These are phyloP conservation scores for Pimpla rufipes DNA, from an alignment of 2,888 invertebrate species.

Conservation along the genomic window DNA sequence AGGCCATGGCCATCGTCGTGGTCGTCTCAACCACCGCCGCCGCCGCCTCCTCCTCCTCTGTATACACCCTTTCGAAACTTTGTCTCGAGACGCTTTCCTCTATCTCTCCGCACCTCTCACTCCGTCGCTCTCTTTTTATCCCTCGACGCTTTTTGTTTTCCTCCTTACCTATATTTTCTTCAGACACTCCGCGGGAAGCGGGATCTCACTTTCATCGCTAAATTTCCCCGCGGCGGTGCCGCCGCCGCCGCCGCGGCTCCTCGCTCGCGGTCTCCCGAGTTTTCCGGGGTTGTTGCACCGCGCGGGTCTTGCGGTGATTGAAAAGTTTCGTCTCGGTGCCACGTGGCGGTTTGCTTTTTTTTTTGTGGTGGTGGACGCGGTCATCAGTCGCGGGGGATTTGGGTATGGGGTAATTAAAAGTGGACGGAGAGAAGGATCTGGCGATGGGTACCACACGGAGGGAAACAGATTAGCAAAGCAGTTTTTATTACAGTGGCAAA, in stretches of 20 bases:
- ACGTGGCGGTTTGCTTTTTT: too few relatives aligned
- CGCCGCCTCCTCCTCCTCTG: constrained; percentile 17
- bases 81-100: constrained; percentile 51
- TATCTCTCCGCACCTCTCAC: constrained; percentile 40
- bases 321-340: too few relatives aligned
- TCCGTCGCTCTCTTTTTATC: neutral
- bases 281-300: neutral
- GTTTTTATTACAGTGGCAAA: too few relatives aligned
- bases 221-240: neutral
- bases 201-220: neutral
- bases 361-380: too few relatives aligned
- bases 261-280: neutral
- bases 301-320: too few relatives aligned
- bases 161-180: neutral
- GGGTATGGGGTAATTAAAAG: too few relatives aligned
- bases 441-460: too few relatives aligned
- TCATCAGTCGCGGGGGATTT: too few relatives aligned
- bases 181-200: neutral
- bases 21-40: constrained; percentile 51
- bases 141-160: neutral
- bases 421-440: too few relatives aligned
- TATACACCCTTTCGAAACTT: constrained; percentile 61
- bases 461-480: too few relatives aligned
- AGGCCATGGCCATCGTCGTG: constrained; percentile 64
- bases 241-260: too few relatives aligned